Base-by-base conservation (phyloP, 2,888 invertebrate genomes). In the Amphipoea oculea region DNA sequence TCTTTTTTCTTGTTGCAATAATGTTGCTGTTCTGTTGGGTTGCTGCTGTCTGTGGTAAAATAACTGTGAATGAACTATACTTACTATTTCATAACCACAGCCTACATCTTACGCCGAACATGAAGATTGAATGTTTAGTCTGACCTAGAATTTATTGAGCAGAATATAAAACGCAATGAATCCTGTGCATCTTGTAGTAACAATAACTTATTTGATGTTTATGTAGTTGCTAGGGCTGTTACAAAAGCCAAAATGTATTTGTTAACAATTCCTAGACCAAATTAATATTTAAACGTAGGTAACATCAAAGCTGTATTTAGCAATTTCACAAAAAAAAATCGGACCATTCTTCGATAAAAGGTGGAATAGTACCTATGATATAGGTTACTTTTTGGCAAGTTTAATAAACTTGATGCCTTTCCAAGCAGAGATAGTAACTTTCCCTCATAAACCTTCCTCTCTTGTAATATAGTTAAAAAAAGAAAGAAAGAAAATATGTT, bases 121-220 rank as follows among this genome's bases (percentile, higher is more conserved):
- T 9, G 7, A 63, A 60, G 14, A 81, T 57, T 63, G 54, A n/a
- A 83, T 83, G 40, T 77, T 83, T 60, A 76, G 48, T 42, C 63
- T 57, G 77, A 57, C 77, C 81, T 83, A 83, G 83, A 77, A 77
- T 77, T 67, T 67, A 79, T 79, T 76, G 67, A 83, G 36, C 57
- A 77, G 48, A 62, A 76, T 57, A 69, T 83, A 65, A 48, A 60
- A 57, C n/a, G 57, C 68, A 62, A 76, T 48, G 20, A 65, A 69
- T n/a, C n/a, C 57, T 0, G 23, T 42, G 12, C 57, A 60, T n/a
- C 57, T 69, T 7, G 9, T 40, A 45, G 29, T 40, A 62, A 54
- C 5, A 74, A 77, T 20, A 14, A 45, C 14, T 36, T n/a, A 66
- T 51, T 60, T 36, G 20, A 67, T 42, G 42, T 45, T 36, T 63